Evolutionary conservation across 2,797 vertebrate genomes (phyloP), one percentile per base, ranked within the genome.

Genomic region (Euthynnus affinis): DNA sequence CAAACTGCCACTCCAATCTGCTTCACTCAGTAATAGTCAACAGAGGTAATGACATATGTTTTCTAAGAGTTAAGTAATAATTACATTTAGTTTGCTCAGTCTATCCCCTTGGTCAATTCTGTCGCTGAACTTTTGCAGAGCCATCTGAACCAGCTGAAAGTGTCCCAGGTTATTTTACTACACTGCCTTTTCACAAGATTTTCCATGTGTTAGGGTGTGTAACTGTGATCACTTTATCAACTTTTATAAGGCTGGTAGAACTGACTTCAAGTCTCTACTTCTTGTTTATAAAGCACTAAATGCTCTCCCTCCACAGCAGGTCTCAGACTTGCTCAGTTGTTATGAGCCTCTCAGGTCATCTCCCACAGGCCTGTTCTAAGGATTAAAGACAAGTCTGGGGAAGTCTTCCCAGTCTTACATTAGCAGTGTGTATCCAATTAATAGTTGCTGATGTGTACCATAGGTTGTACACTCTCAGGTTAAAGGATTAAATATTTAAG

Each of bases 281-380:
- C 56, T 65, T 83, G 65, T 61, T 71, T 42, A 18, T 56, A 51
- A 64, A 74, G 57, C 61, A 29, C 40, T 59, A 59, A 74, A 74
- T 40, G 42, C 57, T 68, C 56, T 53, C 1, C 2, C 27, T 64
- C 40, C 29, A 37, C 12, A 65, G 22, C 56, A 64, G 52, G 59
- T 67, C 51, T 59, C n/a, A 63, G 69, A 52, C n/a, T 56, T 37
- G 58, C 58, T 72, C 20, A 62, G 65, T 57, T 40, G 25, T 77
- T 27, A 23, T 71, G 78, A 72, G 66, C 23, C 53, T 74, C 60
- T 34, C 44, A 58, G 81, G 62, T 74, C 57, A 0, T 71, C 51
- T 64, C 75, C 49, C 63, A 63, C 32, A n/a, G 29, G 49, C 22
- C 55, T 76, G 7, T 61, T 71, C 29, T 18, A 29, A 44, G 34